Evolutionary conservation across 2,888 invertebrate species (phyloP).

Genomic region (Cyrtodaria siliqua): DNA sequence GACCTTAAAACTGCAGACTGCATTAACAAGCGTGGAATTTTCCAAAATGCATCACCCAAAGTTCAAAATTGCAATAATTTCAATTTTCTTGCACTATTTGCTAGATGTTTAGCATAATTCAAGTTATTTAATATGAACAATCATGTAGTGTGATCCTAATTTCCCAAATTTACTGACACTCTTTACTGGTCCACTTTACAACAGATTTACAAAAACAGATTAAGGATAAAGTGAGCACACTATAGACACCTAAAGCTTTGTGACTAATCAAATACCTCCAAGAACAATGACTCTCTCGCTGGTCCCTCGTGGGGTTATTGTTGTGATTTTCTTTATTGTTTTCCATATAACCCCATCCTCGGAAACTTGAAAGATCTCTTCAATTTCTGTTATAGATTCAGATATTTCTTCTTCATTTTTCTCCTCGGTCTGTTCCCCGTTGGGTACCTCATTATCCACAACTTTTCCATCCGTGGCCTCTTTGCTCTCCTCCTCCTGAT

Average conservation of each 20-base stretch:
- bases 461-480: constrained; percentile 19
- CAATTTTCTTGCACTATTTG: no score
- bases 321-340: constrained; percentile 80
- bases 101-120: no score
- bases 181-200: constrained; percentile 30
- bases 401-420: constrained; percentile 62
- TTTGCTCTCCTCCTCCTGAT: constrained; percentile 21
- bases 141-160: no score
- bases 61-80: no score
- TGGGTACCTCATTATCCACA: neutral
- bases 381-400: constrained; percentile 75
- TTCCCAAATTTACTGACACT: constrained; percentile 61
- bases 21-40: no score
- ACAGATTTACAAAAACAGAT: constrained; percentile 17
- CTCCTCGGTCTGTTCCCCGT: constrained; percentile 30
- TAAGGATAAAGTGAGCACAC: neutral
- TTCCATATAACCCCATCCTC: constrained; percentile 80
- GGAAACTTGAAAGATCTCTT: constrained; percentile 78
- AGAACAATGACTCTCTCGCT: constrained; percentile 74
- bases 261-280: constrained; percentile 73
- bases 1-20: no score
- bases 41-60: no score
- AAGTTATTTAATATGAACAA: no score
- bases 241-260: constrained; percentile 56
- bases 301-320: constrained; percentile 76